Evolutionary conservation across 2,888 invertebrate genomes (phyloP).

Genomic region (Quadroppia sp.): DNA sequence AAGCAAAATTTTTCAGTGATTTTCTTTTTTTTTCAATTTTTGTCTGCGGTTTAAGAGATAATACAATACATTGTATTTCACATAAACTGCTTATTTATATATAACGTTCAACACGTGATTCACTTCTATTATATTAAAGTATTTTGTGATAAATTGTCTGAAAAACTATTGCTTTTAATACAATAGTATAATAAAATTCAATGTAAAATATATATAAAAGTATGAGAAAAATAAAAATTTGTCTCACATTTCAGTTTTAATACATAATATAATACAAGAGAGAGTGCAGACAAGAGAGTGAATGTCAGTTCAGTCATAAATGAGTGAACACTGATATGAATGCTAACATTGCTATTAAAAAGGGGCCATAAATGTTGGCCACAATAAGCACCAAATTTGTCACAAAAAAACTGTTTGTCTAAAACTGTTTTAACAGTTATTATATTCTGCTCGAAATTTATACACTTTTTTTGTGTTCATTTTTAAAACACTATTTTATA

Average conservation of each 20-base stretch:
- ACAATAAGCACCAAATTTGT: constrained; percentile 1
- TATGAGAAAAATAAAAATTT: too few relatives aligned
- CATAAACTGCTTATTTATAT: too few relatives aligned
- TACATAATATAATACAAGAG: too few relatives aligned
- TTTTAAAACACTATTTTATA: background rate
- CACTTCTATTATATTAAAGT: background rate
- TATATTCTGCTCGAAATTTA: background rate
- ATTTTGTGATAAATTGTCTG: background rate
- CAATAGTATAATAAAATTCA: background rate
- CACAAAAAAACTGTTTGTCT: background rate
- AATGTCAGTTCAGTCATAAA: too few relatives aligned
- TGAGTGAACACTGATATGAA: too few relatives aligned
- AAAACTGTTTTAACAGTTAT: constrained; percentile 5
- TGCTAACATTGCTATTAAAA: background rate
- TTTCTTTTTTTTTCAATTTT: too few relatives aligned
- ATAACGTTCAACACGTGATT: background rate
- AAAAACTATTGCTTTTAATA: background rate
- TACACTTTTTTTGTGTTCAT: background rate
- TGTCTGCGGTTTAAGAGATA: too few relatives aligned
- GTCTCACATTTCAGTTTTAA: background rate
- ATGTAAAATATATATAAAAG: background rate
- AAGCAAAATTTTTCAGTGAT: too few relatives aligned
- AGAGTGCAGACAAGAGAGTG: too few relatives aligned
- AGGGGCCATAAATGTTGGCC: background rate
- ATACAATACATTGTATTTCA: too few relatives aligned